phyloP scores from a whole-genome alignment of 2,888 invertebrate genomes.

The Marasmarcha lunaedactyla region DNA sequence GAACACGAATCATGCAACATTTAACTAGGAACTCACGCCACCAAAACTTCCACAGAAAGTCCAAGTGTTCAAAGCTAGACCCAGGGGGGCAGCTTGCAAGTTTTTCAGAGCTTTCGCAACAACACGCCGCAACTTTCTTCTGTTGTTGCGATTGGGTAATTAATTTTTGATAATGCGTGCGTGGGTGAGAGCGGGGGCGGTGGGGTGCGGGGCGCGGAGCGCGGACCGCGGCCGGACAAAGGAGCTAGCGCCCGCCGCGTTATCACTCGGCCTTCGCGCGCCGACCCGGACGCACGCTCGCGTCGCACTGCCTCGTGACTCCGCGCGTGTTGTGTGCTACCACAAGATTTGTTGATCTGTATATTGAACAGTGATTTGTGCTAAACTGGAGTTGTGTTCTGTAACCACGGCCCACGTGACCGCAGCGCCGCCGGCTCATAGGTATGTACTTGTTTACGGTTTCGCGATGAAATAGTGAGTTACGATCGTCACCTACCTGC shows the following conservation, averaged over 20 bases:
- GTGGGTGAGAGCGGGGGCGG: constrained; percentile 20
- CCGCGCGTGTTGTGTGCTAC: constrained; percentile 27
- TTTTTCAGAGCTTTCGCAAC: too few species aligned
- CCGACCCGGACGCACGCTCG: constrained; percentile 37
- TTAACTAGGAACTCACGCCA: too few species aligned
- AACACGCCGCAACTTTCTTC: too few species aligned
- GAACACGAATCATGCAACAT: too few species aligned
- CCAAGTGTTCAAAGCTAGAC: too few species aligned
- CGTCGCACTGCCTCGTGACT: constrained; percentile 19
- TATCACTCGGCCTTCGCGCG: constrained; percentile 57
- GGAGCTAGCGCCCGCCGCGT: constrained; percentile 58
- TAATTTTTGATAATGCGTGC: constrained; percentile 47
- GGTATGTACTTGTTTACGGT: constrained; percentile 48
- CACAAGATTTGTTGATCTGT: too few species aligned
- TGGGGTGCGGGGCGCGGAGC: constrained; percentile 31
- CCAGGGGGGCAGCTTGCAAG: too few species aligned
- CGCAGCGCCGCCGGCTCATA: constrained; percentile 30
- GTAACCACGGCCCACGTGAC: constrained; percentile 53
- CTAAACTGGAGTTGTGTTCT: too few species aligned
- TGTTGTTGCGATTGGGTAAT: constrained; percentile 36
- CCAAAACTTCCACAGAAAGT: too few species aligned
- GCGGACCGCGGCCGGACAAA: constrained; percentile 37
- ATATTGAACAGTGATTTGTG: too few species aligned
- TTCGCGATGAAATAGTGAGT: too few species aligned
- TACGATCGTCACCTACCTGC: too few species aligned